A percentile compares a stretch with the other conserved stretches of the same genome.
phyloP scores from a whole-genome alignment of 2,113 vertebrate genomes.

The Acanthochromis polyacanthus region DNA sequence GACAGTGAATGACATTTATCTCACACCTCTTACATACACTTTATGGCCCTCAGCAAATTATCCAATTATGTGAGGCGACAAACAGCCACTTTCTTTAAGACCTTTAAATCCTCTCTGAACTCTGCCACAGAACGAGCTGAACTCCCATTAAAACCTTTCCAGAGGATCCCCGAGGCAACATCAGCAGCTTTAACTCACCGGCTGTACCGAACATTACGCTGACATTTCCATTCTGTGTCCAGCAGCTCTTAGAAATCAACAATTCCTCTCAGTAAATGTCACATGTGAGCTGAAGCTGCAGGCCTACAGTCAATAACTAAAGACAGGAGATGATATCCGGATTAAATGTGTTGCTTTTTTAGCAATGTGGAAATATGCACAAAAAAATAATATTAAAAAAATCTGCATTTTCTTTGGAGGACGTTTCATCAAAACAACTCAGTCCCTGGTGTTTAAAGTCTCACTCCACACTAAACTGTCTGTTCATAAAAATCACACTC shows the following conservation, averaged over 20 bases:
- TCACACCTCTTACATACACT: neutral
- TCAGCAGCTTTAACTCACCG: conserved; percentile 33
- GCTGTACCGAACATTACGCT: conserved; percentile 30
- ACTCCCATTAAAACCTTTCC: conserved; percentile 11
- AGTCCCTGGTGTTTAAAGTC: conserved; percentile 5
- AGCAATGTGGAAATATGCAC: conserved; percentile 27
- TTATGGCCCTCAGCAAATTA: conserved; percentile 7
- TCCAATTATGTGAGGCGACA: neutral
- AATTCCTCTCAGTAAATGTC: conserved; percentile 39
- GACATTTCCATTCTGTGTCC: conserved; percentile 41
- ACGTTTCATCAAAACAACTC: conserved; percentile 21
- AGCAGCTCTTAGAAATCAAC: conserved; percentile 19
- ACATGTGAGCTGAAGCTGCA: neutral
- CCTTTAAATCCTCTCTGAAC: conserved; percentile 27
- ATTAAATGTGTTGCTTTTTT: conserved; percentile 18
- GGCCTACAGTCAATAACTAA: conserved; percentile 15
- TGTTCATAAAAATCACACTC: too few relatives aligned
- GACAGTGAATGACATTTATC: neutral
- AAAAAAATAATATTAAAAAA: too few relatives aligned
- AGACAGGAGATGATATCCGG: conserved; percentile 20
- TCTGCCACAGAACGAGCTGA: conserved; percentile 13
- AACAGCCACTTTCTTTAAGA: neutral
- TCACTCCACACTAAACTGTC: neutral
- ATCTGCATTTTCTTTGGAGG: conserved; percentile 39
- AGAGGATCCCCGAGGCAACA: conserved; percentile 37